phyloP scores from a whole-genome alignment of 2,888 invertebrate genomes.

The Hydroisotoma schaefferi region DNA sequence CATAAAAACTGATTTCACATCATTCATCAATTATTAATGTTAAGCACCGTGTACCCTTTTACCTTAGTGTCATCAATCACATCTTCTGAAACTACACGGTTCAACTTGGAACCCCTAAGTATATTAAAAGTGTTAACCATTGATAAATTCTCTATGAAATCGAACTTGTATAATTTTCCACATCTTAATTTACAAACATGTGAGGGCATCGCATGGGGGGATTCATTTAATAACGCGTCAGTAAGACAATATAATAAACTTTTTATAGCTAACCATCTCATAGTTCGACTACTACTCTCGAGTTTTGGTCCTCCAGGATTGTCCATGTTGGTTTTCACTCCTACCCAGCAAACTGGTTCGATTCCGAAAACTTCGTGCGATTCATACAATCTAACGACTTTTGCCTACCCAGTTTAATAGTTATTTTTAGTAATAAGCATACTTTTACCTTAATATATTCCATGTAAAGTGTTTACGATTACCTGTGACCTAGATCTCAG shows the following conservation, averaged over 20 bases:
- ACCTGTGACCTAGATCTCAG: slow-evolving; percentile 17
- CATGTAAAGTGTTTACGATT: neutral
- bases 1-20: neutral
- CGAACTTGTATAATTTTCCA: no score
- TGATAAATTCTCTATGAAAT: neutral
- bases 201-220: no score
- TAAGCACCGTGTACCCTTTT: neutral
- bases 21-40: neutral
- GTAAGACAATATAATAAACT: slow-evolving; percentile 2
- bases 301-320: slow-evolving; percentile 19
- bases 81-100: slow-evolving; percentile 34
- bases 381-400: slow-evolving; percentile 17
- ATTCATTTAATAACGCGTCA: no score
- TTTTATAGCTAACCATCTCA: slow-evolving; percentile 31
- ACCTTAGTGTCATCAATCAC: slow-evolving; percentile 43
- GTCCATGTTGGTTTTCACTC: slow-evolving; percentile 21
- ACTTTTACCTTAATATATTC: slow-evolving; percentile 6
- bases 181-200: no score
- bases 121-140: neutral
- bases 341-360: slow-evolving; percentile 27
- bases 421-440: neutral
- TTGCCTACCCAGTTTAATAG: slow-evolving; percentile 3
- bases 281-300: slow-evolving; percentile 14
- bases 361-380: slow-evolving; percentile 22
- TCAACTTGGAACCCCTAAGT: slow-evolving; percentile 27